Evolutionary conservation across 2,113 vertebrate genomes (phyloP).

Genomic region (Sprattus sprattus): DNA sequence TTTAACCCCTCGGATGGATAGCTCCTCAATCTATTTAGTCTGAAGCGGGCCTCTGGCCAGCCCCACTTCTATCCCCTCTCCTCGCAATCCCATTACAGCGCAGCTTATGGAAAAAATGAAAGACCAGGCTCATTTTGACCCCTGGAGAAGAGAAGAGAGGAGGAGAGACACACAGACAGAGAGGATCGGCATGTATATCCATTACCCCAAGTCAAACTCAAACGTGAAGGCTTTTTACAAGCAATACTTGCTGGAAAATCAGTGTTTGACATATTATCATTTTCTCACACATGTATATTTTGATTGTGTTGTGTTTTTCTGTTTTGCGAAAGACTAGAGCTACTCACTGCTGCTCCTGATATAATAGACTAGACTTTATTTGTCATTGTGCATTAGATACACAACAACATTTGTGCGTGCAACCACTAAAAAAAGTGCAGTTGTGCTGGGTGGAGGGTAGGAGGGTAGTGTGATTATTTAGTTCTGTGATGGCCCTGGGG

Average conservation of each 20-base stretch:
- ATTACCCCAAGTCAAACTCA: neutral
- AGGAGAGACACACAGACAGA: neutral
- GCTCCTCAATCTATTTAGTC: slow-evolving; percentile 10
- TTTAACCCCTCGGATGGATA: slow-evolving; percentile 2
- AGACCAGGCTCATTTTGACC: neutral
- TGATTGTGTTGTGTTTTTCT: neutral
- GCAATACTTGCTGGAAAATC: too few species aligned
- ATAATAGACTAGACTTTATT: too few species aligned
- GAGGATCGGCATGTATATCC: neutral
- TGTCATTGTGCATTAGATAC: too few species aligned
- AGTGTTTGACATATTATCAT: neutral
- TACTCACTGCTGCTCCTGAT: neutral
- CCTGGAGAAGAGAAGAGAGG: neutral
- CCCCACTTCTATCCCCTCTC: neutral
- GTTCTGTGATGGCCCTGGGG: too few species aligned
- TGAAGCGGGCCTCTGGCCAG: neutral
- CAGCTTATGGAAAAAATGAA: neutral
- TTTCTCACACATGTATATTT: neutral
- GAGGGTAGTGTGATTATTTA: too few species aligned
- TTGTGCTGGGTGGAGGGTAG: too few species aligned
- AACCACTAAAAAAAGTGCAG: too few species aligned
- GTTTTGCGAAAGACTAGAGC: neutral
- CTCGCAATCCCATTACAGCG: neutral
- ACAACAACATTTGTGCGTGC: too few species aligned
- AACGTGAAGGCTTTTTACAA: neutral